Evolutionary conservation across 2,888 invertebrate genomes (phyloP), one percentile per base, ranked within the genome.

Genomic region (Mycalesis mineus): DNA sequence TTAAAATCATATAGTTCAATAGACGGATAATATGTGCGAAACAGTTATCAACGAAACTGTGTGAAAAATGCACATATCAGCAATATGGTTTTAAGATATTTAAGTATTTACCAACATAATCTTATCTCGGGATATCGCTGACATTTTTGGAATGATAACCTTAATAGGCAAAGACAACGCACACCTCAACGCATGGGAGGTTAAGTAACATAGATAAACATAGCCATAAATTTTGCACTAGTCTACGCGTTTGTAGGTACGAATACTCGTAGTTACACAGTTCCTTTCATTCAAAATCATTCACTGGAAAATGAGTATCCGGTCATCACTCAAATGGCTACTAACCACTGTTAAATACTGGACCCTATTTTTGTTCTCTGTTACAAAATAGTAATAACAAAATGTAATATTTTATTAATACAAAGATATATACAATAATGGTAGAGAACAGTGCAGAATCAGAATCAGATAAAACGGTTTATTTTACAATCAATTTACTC

Each of bases 51-150:
- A 13, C 13, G 8, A 22, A n/a, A 28, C 36, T 50, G 42, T 42
- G 22, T 14, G 36, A 53, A 52, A 40, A 41, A 22, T 44, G 13
- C 22, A 44, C 7, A 0, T 59, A 59, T 59, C 49, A 57, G 47
- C 9, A 49, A 42, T 56, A 56, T 56, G 50, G 47, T 50, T 54
- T 55, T 45, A 59, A 55, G 51, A 56, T 50, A 47, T 33, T 48
- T 40, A 41, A 39, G 33, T 53, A 57, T 57, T 57, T 52, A 57
- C 28, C 36, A 33, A 51, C 14, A 45, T 45, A 63, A 61, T 64
- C 64, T 65, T 62, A 65, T 65, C 65, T 59, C 28, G 37, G 41
- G 29, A 55, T 60, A 58, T 56, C 57, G 11, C 36, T 55, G 39
- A 51, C 48, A 40, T 52, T 60, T 58, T 59, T 57, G 37, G 22